These are phyloP conservation scores for Thamnophis sirtalis DNA, from an alignment of 2,113 vertebrate genomes.

Conservation along the genomic window DNA sequence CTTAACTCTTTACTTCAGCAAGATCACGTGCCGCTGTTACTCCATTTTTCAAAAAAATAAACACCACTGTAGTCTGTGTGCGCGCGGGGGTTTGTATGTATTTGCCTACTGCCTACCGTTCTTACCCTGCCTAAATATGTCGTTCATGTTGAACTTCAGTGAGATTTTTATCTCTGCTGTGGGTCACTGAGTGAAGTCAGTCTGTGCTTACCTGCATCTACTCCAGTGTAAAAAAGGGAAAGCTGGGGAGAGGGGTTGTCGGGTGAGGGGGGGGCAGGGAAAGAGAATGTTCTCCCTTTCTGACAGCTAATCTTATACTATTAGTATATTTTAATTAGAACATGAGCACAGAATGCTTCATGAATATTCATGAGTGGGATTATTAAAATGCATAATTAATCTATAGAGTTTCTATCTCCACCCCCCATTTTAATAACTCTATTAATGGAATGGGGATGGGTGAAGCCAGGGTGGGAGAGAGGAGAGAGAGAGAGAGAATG, in stretches of 20 bases:
- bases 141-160: neutral
- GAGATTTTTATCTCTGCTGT: neutral
- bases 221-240: neutral
- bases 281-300: neutral
- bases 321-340: conserved; percentile 72
- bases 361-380: conserved; percentile 72
- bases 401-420: neutral
- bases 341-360: conserved; percentile 36
- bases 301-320: conserved; percentile 58
- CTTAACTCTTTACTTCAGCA: neutral
- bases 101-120: neutral
- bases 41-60: neutral
- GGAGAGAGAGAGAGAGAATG: neutral
- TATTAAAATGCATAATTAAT: conserved; percentile 73
- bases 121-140: neutral
- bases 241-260: no score
- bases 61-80: neutral
- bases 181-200: neutral
- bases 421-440: conserved; percentile 59
- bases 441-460: conserved; percentile 46
- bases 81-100: neutral
- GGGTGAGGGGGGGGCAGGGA: neutral
- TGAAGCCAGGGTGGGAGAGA: no score
- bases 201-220: neutral
- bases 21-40: neutral